Percentiles rank a stretch among this genome's conserved stretches.
Conservation (phyloP, 2,888 invertebrate genomes). For the Ommatoiulus sabulosus region DNA sequence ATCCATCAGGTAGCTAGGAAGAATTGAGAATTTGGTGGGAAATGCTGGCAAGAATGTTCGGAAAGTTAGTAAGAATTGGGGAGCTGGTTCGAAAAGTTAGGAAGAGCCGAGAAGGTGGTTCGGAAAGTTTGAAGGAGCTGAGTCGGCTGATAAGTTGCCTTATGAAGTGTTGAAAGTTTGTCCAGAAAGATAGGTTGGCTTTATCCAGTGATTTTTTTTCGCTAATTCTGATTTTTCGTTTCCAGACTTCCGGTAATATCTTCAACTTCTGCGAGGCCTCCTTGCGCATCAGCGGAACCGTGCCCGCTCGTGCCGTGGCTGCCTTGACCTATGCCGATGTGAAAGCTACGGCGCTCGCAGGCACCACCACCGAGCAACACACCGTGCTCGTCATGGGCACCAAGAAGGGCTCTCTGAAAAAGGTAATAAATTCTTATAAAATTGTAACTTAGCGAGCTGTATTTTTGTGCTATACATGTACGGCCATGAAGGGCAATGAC, state of each 20-base stretch:
- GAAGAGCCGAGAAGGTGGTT: background rate
- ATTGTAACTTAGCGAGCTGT: no score
- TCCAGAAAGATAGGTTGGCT: background rate
- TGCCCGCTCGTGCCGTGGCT: conserved; percentile 83
- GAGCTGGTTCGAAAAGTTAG: background rate
- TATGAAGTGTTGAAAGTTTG: no score
- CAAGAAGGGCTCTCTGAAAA: conserved; percentile 84
- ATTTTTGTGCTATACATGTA: background rate
- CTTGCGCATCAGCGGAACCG: conserved; percentile 89
- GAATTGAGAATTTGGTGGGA: no score
- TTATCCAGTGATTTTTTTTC: background rate
- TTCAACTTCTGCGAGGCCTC: conserved; percentile 93
- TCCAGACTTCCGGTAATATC: conserved; percentile 85
- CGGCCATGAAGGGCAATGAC: background rate
- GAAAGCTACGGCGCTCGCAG: conserved; percentile 84
- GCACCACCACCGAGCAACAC: conserved; percentile 89
- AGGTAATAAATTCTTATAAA: conserved; percentile 71
- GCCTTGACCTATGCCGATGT: conserved; percentile 82
- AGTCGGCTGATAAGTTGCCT: no score
- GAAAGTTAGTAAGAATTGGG: no score
- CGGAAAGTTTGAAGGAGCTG: no score
- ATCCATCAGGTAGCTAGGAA: no score
- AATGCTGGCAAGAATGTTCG: no score
- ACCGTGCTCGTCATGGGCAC: conserved; percentile 96
- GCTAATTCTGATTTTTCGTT: conserved; percentile 60